Percentiles rank a stretch among this genome's conserved stretches.
phyloP scores from a whole-genome alignment of 2,888 invertebrate genomes.

The Mesorhabditis spiculigera region DNA sequence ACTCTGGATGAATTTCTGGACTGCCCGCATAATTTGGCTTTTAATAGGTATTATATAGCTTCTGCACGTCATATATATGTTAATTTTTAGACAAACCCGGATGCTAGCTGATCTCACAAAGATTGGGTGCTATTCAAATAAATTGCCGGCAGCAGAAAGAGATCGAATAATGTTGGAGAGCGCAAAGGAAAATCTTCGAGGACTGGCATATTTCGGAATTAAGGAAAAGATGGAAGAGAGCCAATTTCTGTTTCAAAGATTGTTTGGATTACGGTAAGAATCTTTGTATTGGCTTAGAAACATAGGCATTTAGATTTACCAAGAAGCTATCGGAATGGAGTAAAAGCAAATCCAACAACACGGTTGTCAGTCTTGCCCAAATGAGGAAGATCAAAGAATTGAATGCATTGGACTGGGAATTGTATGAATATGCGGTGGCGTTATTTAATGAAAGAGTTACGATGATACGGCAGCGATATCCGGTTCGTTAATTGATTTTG shows the following conservation, averaged over 20 bases:
- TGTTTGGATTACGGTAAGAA: constrained; percentile 73
- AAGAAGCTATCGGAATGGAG: constrained; percentile 47
- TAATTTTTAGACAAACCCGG: constrained; percentile 72
- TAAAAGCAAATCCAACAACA: constrained; percentile 76
- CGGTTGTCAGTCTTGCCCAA: constrained; percentile 74
- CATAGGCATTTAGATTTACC: constrained; percentile 60
- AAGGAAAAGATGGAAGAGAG: constrained; percentile 81
- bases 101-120: constrained; percentile 94
- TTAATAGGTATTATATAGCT: constrained; percentile 68
- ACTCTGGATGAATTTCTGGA: constrained; percentile 82
- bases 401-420: constrained; percentile 83
- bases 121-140: constrained; percentile 78
- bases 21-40: constrained; percentile 88
- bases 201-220: constrained; percentile 92
- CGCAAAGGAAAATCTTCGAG: constrained; percentile 72
- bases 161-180: constrained; percentile 78
- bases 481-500: background rate
- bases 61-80: background rate
- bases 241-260: constrained; percentile 77
- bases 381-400: constrained; percentile 67
- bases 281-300: constrained; percentile 69
- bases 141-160: constrained; percentile 22
- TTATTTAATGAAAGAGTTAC: constrained; percentile 74
- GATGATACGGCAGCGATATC: background rate
- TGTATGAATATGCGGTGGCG: constrained; percentile 87